phyloP scores from a whole-genome alignment of 2,113 vertebrate species.

The Notarius lentiginosus region DNA sequence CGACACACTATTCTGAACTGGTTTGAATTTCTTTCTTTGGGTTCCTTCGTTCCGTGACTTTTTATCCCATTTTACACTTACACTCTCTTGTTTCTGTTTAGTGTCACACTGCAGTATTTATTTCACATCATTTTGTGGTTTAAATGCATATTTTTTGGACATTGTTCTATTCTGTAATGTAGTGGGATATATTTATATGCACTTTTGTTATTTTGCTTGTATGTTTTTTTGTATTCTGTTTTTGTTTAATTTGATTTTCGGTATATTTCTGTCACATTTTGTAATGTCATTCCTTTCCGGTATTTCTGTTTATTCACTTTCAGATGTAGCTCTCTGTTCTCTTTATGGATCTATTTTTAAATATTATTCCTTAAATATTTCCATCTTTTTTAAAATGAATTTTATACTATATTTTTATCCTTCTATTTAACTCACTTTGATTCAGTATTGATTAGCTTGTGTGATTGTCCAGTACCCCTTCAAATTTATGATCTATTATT shows the following conservation, averaged over 20 bases:
- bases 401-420: not conserved
- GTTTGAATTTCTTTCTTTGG: not conserved
- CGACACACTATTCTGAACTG: not conserved
- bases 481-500: not conserved
- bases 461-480: not conserved
- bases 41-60: not conserved
- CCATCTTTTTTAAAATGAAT: too few species aligned
- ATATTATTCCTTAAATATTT: too few species aligned
- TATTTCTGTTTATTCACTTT: not conserved
- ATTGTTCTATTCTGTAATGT: not conserved
- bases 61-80: not conserved
- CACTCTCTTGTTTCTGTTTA: not conserved
- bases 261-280: not conserved
- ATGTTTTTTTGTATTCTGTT: not conserved
- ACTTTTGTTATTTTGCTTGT: too few species aligned
- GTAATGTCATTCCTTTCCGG: not conserved
- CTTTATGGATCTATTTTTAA: not conserved
- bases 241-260: not conserved
- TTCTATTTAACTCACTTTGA: not conserved
- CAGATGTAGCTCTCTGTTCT: not conserved
- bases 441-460: not conserved
- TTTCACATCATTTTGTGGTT: not conserved
- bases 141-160: not conserved
- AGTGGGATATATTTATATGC: not conserved
- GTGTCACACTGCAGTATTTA: not conserved